phyloP scores from a whole-genome alignment of 2,113 vertebrate species.

The Chelonoidis abingdonii region DNA sequence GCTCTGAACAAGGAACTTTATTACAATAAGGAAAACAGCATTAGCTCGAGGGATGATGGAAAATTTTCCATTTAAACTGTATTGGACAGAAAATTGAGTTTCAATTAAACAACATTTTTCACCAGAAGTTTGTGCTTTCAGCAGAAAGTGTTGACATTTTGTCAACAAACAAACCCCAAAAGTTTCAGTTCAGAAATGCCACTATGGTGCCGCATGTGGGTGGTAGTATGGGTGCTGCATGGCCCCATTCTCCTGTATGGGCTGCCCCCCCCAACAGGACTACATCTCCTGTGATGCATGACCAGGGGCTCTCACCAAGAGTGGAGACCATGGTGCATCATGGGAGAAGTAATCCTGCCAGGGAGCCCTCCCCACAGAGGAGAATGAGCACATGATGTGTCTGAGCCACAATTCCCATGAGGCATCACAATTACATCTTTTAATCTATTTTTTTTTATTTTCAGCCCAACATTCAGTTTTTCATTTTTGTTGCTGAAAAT shows the following conservation, averaged over 20 bases:
- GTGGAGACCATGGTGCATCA: too few species aligned
- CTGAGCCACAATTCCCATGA: too few species aligned
- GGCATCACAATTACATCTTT: too few species aligned
- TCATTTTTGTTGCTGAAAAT: too few species aligned
- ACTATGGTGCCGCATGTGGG: neutral
- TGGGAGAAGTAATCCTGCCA: too few species aligned
- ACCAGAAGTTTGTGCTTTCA: neutral
- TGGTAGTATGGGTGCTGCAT: neutral
- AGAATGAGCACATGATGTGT: too few species aligned
- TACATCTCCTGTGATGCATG: neutral
- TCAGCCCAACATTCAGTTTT: too few species aligned
- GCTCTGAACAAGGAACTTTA: neutral
- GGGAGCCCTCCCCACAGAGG: too few species aligned
- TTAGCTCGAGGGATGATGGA: accelerated
- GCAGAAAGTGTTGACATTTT: neutral
- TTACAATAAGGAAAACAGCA: neutral
- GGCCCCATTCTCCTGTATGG: neutral
- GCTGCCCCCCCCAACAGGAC: neutral
- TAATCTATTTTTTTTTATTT: too few species aligned
- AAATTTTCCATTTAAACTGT: neutral
- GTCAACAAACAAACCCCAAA: neutral
- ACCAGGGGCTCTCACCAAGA: neutral
- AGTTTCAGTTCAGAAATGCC: neutral
- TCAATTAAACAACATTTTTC: neutral
- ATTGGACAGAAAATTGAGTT: neutral